Evolutionary conservation across 1,140 invertebrate species (phyloP).

Genomic region (Pomacea maculata): DNA sequence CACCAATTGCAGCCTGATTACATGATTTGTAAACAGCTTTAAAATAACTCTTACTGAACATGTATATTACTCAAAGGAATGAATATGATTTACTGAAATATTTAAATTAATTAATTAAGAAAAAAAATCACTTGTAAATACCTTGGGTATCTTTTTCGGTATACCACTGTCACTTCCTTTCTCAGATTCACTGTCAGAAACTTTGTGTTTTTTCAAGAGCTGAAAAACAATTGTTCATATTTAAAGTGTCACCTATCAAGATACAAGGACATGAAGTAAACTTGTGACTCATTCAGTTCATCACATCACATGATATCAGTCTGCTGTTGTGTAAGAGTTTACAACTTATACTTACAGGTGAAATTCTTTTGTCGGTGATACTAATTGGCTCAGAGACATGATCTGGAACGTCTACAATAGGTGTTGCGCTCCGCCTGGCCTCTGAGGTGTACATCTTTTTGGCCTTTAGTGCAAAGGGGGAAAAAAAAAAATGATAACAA

Average conservation of each 20-base stretch:
- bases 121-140: conserved; percentile 16
- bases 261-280: too few species aligned
- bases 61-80: neutral
- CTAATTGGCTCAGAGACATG: conserved; percentile 58
- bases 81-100: neutral
- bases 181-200: conserved; percentile 56
- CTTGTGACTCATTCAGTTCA: too few species aligned
- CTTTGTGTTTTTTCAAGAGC: conserved; percentile 36
- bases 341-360: conserved; percentile 9
- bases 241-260: too few species aligned
- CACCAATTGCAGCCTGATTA: too few species aligned
- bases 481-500: neutral
- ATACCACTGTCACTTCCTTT: conserved; percentile 35
- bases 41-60: neutral
- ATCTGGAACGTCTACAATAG: conserved; percentile 58
- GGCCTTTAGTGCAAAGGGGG: conserved; percentile 64
- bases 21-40: too few species aligned
- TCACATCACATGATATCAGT: neutral
- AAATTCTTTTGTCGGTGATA: conserved; percentile 39
- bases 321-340: neutral
- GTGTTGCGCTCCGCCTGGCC: conserved; percentile 54
- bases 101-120: neutral
- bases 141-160: conserved; percentile 40
- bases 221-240: too few species aligned
- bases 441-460: conserved; percentile 72